Conservation (phyloP, 2,113 vertebrate genomes). For the Menura novaehollandiae region DNA sequence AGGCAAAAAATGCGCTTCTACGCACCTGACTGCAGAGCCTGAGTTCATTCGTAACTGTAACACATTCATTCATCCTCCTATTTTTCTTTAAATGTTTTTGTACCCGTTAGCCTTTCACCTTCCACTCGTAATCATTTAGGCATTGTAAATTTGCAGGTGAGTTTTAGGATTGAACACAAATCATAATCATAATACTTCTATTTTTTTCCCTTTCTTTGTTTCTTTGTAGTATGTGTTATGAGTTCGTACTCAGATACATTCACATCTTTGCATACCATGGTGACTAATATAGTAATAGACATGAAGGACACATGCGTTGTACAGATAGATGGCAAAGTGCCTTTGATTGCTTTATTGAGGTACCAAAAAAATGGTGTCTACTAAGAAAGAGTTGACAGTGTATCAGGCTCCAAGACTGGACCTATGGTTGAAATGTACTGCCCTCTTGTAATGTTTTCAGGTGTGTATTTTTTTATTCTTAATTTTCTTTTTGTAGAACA, state of each 20-base stretch:
- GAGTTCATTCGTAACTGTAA: background rate
- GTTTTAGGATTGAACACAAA: background rate
- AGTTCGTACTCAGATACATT: background rate
- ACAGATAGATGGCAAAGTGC: background rate
- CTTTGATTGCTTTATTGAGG: background rate
- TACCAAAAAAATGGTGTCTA: background rate
- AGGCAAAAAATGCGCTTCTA: accelerated
- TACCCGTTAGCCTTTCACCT: background rate
- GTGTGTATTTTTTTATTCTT: background rate
- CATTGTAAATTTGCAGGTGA: background rate
- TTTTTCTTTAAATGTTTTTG: background rate
- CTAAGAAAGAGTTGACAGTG: background rate
- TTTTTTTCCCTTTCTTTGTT: background rate
- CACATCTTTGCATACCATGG: background rate
- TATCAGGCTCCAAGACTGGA: background rate
- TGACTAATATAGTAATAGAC: background rate
- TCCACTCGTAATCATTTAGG: background rate
- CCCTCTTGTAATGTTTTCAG: background rate
- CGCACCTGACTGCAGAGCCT: background rate
- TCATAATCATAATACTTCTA: background rate
- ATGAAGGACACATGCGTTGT: background rate
- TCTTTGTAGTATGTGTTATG: background rate
- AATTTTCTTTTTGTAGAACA: background rate
- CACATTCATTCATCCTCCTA: accelerated
- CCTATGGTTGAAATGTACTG: background rate